These are phyloP conservation scores for Ectropis grisescens DNA, from an alignment of 1,140 invertebrate species.

Conservation along the genomic window DNA sequence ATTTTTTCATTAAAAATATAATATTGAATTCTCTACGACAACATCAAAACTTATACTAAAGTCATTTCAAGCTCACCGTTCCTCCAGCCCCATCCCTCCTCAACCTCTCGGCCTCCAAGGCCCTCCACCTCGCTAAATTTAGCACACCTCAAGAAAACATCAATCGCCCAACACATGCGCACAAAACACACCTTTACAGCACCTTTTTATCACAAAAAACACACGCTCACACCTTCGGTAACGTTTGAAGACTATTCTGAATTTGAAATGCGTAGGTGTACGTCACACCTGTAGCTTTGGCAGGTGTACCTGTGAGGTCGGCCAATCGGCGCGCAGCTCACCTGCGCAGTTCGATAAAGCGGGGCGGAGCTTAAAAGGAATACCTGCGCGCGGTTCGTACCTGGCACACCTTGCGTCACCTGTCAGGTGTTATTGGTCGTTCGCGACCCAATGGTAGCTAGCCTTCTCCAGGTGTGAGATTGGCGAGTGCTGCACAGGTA, in stretches of 20 bases:
- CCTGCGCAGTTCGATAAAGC: slow-evolving; percentile 65
- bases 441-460: too few species aligned
- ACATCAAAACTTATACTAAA: too few species aligned
- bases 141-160: slow-evolving; percentile 65
- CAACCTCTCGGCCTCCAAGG: not conserved
- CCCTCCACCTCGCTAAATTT: slow-evolving; percentile 62
- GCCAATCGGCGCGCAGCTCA: slow-evolving; percentile 60
- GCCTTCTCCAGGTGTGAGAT: too few species aligned
- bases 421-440: slow-evolving; percentile 26
- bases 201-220: too few species aligned
- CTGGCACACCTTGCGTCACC: slow-evolving; percentile 17
- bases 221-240: too few species aligned
- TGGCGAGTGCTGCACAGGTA: slow-evolving; percentile 12
- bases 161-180: slow-evolving; percentile 65
- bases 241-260: too few species aligned
- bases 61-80: too few species aligned
- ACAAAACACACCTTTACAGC: slow-evolving; percentile 24
- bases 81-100: not conserved
- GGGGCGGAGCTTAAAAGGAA: slow-evolving; percentile 36
- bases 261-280: slow-evolving; percentile 1
- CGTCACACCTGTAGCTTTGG: slow-evolving; percentile 22
- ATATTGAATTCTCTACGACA: too few species aligned
- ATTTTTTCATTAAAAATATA: too few species aligned
- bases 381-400: slow-evolving; percentile 12
- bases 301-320: slow-evolving; percentile 34